Percentiles rank a stretch among this genome's conserved stretches.
These are phyloP conservation scores for Phymatocera aterrima DNA, from an alignment of 2,888 invertebrate genomes.

Conservation along the genomic window DNA sequence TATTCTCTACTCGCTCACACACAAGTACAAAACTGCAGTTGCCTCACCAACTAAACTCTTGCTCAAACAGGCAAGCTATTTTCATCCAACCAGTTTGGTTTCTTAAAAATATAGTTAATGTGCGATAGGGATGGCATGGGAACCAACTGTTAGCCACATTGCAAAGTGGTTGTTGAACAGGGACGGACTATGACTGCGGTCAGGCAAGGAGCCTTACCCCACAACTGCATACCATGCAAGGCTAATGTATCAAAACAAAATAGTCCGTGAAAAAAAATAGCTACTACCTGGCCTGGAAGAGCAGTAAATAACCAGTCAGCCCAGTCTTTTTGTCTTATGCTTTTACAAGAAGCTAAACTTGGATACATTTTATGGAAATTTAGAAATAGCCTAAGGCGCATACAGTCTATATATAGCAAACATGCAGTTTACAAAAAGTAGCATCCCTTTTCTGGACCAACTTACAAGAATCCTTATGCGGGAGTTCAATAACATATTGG, in stretches of 20 bases:
- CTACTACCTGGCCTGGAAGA: constrained; percentile 32
- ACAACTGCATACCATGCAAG: constrained; percentile 45
- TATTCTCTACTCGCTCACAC: no score
- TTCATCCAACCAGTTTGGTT: constrained; percentile 48
- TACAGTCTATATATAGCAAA: constrained; percentile 26
- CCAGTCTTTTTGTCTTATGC: constrained; percentile 27
- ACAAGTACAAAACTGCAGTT: background rate
- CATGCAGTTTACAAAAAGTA: constrained; percentile 10
- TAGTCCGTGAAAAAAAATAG: constrained; percentile 45
- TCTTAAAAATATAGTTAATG: constrained; percentile 49
- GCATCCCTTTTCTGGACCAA: background rate
- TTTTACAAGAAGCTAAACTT: constrained; percentile 35
- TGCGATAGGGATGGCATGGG: constrained; percentile 48
- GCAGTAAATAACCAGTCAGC: constrained; percentile 33
- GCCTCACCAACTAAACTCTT: constrained; percentile 34
- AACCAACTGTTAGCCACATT: constrained; percentile 46
- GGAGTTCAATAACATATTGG: background rate
- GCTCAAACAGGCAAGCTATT: constrained; percentile 46
- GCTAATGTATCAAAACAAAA: constrained; percentile 45
- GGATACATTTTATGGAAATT: constrained; percentile 38
- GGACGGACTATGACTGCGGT: constrained; percentile 33
- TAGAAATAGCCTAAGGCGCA: constrained; percentile 38
- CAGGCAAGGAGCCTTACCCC: constrained; percentile 38
- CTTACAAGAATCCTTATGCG: background rate
- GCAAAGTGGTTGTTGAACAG: constrained; percentile 46